Evolutionary conservation across 2,113 vertebrate species (phyloP).

Genomic region (Eupsittula cactorum): DNA sequence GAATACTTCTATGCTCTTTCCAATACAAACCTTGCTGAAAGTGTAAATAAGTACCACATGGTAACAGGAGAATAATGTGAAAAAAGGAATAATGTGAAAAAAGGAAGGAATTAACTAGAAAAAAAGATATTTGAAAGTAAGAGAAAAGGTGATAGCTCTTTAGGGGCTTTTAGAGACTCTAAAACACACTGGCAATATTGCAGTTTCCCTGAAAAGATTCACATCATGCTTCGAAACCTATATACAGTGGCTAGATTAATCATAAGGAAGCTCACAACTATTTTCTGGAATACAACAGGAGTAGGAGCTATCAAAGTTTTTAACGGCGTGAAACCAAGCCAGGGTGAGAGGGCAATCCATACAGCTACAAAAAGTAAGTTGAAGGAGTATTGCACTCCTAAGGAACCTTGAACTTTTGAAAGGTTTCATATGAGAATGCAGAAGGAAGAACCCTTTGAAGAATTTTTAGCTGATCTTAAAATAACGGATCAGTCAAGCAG

Average conservation of each 20-base stretch:
- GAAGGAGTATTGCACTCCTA: neutral
- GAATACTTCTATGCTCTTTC: neutral
- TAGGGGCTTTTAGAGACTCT: neutral
- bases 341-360: constrained; percentile 24
- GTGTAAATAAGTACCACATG: neutral
- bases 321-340: constrained; percentile 17
- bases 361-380: neutral
- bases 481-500: neutral
- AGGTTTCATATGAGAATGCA: neutral
- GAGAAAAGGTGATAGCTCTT: constrained; percentile 3
- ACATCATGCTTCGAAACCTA: neutral
- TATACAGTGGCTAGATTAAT: neutral
- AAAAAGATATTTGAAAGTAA: constrained; percentile 1
- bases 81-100: neutral
- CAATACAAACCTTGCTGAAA: neutral
- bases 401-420: constrained; percentile 12
- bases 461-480: constrained; percentile 43
- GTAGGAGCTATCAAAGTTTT: neutral
- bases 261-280: neutral
- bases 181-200: neutral
- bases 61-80: neutral
- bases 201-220: neutral
- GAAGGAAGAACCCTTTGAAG: constrained; percentile 27
- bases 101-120: neutral
- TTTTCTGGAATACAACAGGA: constrained; percentile 28